Base-by-base conservation (phyloP, 2,888 invertebrate species). In the Dicyrtomina minuta region DNA sequence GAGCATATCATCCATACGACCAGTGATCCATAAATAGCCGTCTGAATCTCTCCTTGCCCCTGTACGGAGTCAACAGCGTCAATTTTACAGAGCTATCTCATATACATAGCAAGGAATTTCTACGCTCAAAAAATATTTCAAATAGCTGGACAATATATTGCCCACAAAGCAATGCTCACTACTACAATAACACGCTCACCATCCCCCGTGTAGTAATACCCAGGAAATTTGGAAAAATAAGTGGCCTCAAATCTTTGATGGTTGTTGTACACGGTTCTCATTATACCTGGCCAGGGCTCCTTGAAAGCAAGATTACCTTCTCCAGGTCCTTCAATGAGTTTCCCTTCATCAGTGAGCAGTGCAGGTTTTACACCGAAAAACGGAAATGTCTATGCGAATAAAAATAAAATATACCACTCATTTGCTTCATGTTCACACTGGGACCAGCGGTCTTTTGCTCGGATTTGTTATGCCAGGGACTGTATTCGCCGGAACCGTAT, bases 251-350 rank as follows among this genome's bases (percentile, higher is more conserved):
- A 96, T 78, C 93, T 88, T 76, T 90, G 88, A 81, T 97, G 96
- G 83, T 96, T 92, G 64, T 91, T 92, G 82, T 88, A 96, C 27
- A 99, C 87, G 6, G 94, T 92, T 74, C 97, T 87, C 96, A 97
- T 96, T 85, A 99, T 92, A 77, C 97, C 96, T 0, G 99, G 99
- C 99, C 99, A 99, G 2, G 99, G 97, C 77, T 89, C 87, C 44
- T 90, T 85, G 83, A 99, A 97, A 43, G 96, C 96, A 79, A 99
- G 84, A 81, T 93, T 96, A 2, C 98, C 98, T 83, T 97, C 95
- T 24, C 93, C 95, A 74, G 90, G 89, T 0, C 94, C 95, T 74
- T 90, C 88, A 70, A 96, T 88, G 80, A 90, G 88, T 79, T 87
- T 86, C 1, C 98, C 98, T 67, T 89, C 89, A 79, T 96, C 95